phyloP scores from a whole-genome alignment of 2,113 vertebrate genomes.

The Phaethon lepturus region DNA sequence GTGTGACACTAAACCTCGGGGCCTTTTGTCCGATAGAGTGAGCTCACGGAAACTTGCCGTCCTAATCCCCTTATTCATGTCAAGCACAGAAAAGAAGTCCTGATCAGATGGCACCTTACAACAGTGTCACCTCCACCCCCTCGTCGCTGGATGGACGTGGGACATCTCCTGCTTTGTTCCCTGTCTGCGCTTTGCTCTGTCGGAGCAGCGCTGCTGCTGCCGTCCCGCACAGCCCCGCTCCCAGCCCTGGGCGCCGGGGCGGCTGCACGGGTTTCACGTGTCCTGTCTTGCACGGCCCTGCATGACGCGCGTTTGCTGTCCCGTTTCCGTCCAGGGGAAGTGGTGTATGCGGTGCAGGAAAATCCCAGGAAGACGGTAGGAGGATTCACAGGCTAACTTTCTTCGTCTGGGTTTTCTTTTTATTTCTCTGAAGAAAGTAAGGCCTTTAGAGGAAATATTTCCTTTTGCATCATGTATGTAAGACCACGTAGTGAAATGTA shows the following conservation, averaged over 20 bases:
- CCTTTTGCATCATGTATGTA: background rate
- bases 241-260: background rate
- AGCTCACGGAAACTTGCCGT: constrained; percentile 95
- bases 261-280: accelerated
- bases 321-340: background rate
- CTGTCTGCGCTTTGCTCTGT: background rate
- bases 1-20: constrained; percentile 90
- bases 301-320: accelerated
- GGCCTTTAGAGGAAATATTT: background rate
- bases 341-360: background rate
- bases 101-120: constrained; percentile 82
- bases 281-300: background rate
- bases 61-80: constrained; percentile 99
- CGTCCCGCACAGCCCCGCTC: background rate
- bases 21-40: constrained; percentile 91
- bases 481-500: background rate
- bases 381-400: background rate
- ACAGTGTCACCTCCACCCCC: constrained; percentile 82
- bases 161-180: constrained; percentile 43
- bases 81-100: constrained; percentile 88
- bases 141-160: constrained; percentile 79
- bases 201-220: background rate
- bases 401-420: background rate
- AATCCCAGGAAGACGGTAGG: background rate
- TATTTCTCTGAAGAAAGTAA: background rate